Evolutionary conservation across 92 coral and sea anemone genomes (phyloP), one percentile per base, ranked within the genome.

Genomic region (Meandrina meandrites): DNA sequence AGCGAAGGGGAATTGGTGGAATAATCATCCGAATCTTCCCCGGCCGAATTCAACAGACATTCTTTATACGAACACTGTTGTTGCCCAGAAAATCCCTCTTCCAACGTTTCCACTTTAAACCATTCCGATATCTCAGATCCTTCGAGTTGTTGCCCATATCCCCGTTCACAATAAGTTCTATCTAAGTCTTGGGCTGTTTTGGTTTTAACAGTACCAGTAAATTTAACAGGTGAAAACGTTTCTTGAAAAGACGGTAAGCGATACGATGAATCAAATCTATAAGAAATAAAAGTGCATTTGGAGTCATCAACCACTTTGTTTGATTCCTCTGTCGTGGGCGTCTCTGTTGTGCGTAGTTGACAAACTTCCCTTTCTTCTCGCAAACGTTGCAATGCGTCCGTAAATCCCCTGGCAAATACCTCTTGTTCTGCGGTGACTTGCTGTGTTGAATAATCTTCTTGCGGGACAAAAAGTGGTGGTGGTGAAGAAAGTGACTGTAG

Each of bases 401-500:
- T 95, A 88, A 95, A 95, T 18, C 98, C 98, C 24, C 91, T 88
- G 13, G 95, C 98, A 57, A 95, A 95, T 24, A 91, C 90, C 73
- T 95, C 98, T 79, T 95, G 98, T 74, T 95, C 98, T 51, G 91
- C 91, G 27, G 98, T 95, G 19, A 93, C 93, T 73, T 89, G 78
- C 34, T 80, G 79, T 18, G 79, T 60, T 12, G 86, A 75, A 19
- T 78, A 89, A n/a, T 81, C 89, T 35, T 64, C 73, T 60, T 89
- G 91, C 16, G 81, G 75, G 37, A 76, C 84, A 45, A 82, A 56
- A 19, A 80, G 36, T 24, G 78, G 68, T 22, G 86, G 83, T 1
- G 93, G 28, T 9, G 87, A 85, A 22, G 86, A 70, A n/a, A 12
- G n/a, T 11, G 84, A 69, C 17, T 67, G 71, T 22, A 50, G 28